Evolutionary conservation across 2,888 invertebrate genomes (phyloP), one percentile per base, ranked within the genome.

Genomic region (Drosophila tripunctata): DNA sequence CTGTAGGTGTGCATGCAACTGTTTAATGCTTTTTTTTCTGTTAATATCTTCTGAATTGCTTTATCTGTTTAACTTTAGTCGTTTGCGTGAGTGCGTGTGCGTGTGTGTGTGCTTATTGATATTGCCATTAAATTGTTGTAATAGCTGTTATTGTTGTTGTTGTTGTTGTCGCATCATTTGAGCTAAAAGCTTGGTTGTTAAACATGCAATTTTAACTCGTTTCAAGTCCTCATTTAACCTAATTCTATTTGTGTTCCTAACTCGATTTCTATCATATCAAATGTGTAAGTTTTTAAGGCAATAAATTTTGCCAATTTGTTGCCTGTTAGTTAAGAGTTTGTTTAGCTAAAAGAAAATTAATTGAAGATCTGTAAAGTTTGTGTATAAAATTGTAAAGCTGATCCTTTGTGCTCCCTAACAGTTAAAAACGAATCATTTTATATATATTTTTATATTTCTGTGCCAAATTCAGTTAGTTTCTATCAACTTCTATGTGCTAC

Each of bases 1-100:
- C 38, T 51, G 67, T 65, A 55, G 44, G 77, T 67, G 78, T 71
- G 56, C 54, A 67, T 78, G 83, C 73, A 83, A 70, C 62, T 66
- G 66, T 77, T 75, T 71, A 57, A 50, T 71, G 72, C 40, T 62
- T 64, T 63, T 54, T 51, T 75, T 10, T n/a, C n/a, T n/a, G n/a
- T n/a, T n/a, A n/a, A 61, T 70, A 44, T 58, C 71, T 58, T 45
- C 58, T 55, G 41, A 50, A 48, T 62, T 57, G 51, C 36, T 61
- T 54, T 57, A 56, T 67, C 63, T 57, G 57, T 61, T 74, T 73
- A 43, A 43, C 31, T 35, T 57, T 48, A 58, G 36, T 35, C 50
- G 8, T 15, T 24, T 27, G 51, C 43, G 31, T 31, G 10, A 33
- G 41, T 47, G 22, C 21, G 19, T 41, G 38, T 50, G 43, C 7